Base-by-base conservation (phyloP, 23 tunicate species). In the Corella eumyota region DNA sequence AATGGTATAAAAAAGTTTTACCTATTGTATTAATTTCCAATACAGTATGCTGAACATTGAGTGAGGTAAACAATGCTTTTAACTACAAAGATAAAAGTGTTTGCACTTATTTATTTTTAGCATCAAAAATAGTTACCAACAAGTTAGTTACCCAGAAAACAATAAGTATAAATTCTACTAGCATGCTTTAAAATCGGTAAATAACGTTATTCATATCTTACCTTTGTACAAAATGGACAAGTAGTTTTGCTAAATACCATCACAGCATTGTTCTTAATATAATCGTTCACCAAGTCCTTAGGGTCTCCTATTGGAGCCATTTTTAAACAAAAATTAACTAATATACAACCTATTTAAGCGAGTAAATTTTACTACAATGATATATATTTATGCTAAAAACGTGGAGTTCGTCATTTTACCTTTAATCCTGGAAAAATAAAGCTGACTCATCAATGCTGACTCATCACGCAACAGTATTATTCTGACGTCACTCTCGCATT, bases 211-310 rank as follows among this genome's bases (percentile, higher is more conserved):
- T n/a, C n/a, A 13, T 45, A 3, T 9, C 50, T 75, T 25, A 81
- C 92, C 78, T 81, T 75, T 33, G 59, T 32, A 59, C 98, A 91
- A 75, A 64, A 91, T 2, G 91, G 91, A 59, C 98, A 91, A 6
- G 69, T 85, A 0, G 98, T 85, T 70, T 91, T 91, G 36, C 92
- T 81, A 50, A 91, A 91, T 4, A 91, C 31, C 75, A 91, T 84
- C 52, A 91, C 92, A 34, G 55, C 25, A 60, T 91, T 77, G 19
- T 75, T 62, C 32, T 70, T 65, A 35, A 82, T 81, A 17, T 76
- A 45, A 19, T 70, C 33, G 36, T 80, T 73, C 45, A 71, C 35
- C 35, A 60, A 7, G 13, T 54, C 36, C 55, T 49, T 54, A 2
- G 57, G 36, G 15, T 23, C 55, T 46, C 32, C 57, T 31, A 52